These are phyloP conservation scores for Protobothrops flavoviridis DNA, from an alignment of 2,113 vertebrate species.

Conservation along the genomic window DNA sequence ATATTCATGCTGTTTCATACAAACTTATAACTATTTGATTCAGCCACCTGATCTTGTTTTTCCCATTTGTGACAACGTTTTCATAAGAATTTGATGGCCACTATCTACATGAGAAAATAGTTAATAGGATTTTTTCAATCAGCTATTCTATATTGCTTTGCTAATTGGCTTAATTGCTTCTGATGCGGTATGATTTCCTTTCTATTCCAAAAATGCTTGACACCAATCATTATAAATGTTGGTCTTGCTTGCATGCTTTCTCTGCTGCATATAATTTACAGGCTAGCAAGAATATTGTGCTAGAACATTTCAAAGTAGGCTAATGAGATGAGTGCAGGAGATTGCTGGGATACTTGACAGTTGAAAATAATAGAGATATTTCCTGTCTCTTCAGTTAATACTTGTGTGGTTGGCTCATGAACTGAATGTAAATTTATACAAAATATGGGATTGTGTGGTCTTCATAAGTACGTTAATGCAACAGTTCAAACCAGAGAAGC, in stretches of 20 bases:
- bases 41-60: background rate
- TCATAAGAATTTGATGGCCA: background rate
- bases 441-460: background rate
- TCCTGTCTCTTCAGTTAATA: conserved; percentile 15
- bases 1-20: background rate
- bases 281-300: background rate
- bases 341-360: background rate
- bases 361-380: background rate
- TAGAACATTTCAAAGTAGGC: background rate
- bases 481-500: background rate
- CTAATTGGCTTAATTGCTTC: conserved; percentile 11
- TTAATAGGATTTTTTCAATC: background rate
- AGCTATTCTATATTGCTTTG: conserved; percentile 1
- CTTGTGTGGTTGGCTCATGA: background rate
- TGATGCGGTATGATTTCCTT: background rate
- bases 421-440: background rate
- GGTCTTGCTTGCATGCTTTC: background rate
- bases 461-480: background rate
- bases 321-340: background rate
- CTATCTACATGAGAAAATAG: background rate
- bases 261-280: background rate
- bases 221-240: fast-evolving
- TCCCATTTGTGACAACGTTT: background rate
- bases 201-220: background rate
- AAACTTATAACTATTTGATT: background rate